Base-by-base conservation (phyloP, 64 coral and sea anemone species). In the Platygyra sinensis region DNA sequence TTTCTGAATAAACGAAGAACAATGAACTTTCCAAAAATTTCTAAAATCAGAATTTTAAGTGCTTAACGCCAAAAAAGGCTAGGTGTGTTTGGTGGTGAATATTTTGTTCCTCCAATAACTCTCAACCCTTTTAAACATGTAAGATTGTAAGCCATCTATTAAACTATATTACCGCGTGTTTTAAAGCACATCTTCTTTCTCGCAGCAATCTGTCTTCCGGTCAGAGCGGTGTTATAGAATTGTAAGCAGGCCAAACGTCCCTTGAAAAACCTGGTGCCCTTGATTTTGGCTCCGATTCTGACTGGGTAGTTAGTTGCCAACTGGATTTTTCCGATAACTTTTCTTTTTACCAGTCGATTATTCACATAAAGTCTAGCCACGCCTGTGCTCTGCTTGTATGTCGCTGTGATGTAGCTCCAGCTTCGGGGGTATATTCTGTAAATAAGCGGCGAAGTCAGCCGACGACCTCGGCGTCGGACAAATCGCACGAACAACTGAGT, bases 191-290 rank as follows among this genome's bases (percentile, higher is more conserved):
- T 86, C n/a, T 87, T 86, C 50, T 88, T 79, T 11, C 78, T 78
- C 19, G 57, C 74, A 7, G 72, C 69, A n/a, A 96, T 84, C 39
- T 88, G 91, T 38, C 88, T 69, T 42, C 75, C 28, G 24, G 75
- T 87, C 13, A 96, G 83, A 52, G 95, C 88, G 55, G 51, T 91
- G 46, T 96, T 96, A 36, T 90, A 96, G 52, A 96, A 62, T 32
- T 96, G 95, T 3, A 96, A n/a, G 60, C 95, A 96, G 16, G 95
- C 82, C 18, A 96, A 63, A 29, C 89, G 89, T n/a, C 95, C 95
- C 62, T 93, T 94, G 36, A 94, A 96, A 38, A 28, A 76, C 29
- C 94, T 80, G 12, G 0, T 0, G 54, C 89, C 83, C 5, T 60
- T 72, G 29, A 72, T 87, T 30, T 89, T 93, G 10, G 73, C 88